Evolutionary conservation across 2,113 vertebrate genomes (phyloP), one percentile per base, ranked within the genome.

Genomic region (Pelmatolapia mariae): DNA sequence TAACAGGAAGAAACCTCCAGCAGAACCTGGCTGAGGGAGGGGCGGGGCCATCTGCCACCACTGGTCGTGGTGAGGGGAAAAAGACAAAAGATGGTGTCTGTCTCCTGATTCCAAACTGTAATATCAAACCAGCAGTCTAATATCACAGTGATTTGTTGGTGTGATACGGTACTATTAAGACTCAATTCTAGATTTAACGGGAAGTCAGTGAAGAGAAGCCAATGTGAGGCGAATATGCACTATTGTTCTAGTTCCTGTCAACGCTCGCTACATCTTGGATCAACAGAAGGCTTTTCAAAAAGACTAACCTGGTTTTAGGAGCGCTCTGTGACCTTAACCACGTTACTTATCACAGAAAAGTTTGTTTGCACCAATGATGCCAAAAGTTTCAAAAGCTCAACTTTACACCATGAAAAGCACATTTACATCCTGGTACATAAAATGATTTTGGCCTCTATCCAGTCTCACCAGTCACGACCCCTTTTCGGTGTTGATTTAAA

Each of bases 361-460:
- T 13, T 40, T 40, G 0, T 22, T 68, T 68, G 33, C 33, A 40
- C 3, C 33, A 40, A 22, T 40, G 11, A 68, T 0, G 11, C 11
- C 4, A 40, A 40, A 40, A 68, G 36, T 40, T 40, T 68, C 63
- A 68, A 68, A 22, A 0, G 36, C 1, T 38, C 63, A 68, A 38
- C 33, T 68, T 68, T 22, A 68, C 33, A 68, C 7, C 63, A 66
- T 38, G 18, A 68, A 68, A 68, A 22, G 19, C 33, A 38, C 63
- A 68, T 68, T 68, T 22, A 13, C 33, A 68, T 38, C 33, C 19
- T 38, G 33, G 63, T 40, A 68, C 7, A 40, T 6, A 40, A 38
- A 40, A 40, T 0, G 7, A 22, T 40, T 68, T 68, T 9, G 36
- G 19, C 36, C 11, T 68, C 63, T 15, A 22, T 22, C 36, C 19